phyloP scores from a whole-genome alignment of 2,113 vertebrate species.

The Sciurus niger region DNA sequence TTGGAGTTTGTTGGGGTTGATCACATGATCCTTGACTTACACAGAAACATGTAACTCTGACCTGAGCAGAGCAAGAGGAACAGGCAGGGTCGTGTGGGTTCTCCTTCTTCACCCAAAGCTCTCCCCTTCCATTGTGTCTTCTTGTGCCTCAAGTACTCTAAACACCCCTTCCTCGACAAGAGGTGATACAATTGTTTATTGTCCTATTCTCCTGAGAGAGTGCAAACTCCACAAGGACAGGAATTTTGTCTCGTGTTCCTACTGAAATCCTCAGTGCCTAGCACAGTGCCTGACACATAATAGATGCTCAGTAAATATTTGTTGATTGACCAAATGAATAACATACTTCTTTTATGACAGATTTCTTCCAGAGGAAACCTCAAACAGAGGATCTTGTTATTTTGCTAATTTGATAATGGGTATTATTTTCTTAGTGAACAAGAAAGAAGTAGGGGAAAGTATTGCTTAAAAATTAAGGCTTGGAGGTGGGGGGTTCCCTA shows the following conservation, averaged over 20 bases:
- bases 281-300: background rate
- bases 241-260: background rate
- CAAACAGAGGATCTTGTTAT: background rate
- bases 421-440: constrained; percentile 6
- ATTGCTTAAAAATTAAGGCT: constrained; percentile 8
- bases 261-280: background rate
- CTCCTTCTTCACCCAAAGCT: background rate
- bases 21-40: background rate
- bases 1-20: background rate
- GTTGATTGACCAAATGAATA: background rate
- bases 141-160: background rate
- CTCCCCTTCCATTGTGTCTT: background rate
- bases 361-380: background rate
- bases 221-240: background rate
- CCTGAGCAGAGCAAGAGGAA: background rate
- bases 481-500: background rate
- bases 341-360: background rate
- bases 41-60: background rate
- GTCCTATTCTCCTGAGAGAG: background rate
- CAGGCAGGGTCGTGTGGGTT: background rate
- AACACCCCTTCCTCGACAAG: background rate
- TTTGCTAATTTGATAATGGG: background rate
- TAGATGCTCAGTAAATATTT: background rate
- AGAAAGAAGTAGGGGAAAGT: background rate
- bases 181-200: background rate